phyloP scores from a whole-genome alignment of 2,113 vertebrate genomes.

The Hippopotamus amphibius region DNA sequence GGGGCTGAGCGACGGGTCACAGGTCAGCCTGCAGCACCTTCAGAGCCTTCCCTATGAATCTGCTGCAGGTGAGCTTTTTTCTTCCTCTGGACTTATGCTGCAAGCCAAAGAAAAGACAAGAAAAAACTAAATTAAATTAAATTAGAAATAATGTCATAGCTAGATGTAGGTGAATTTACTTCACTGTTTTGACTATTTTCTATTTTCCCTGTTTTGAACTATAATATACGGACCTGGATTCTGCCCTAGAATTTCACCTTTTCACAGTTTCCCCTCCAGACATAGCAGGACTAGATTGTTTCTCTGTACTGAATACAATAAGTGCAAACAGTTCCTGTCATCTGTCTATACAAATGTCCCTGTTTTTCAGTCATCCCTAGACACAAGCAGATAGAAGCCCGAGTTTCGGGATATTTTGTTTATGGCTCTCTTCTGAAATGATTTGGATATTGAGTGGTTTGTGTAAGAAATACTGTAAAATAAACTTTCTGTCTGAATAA shows the following conservation, averaged over 20 bases:
- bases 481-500: neutral
- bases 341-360: neutral
- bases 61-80: neutral
- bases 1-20: neutral
- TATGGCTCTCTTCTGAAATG: neutral
- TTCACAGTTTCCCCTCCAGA: neutral
- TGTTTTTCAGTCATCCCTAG: neutral
- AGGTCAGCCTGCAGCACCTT: neutral
- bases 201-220: neutral
- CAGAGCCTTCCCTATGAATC: neutral
- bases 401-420: neutral
- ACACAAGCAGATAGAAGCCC: neutral
- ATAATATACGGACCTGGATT: neutral
- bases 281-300: neutral
- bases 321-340: neutral
- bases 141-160: neutral
- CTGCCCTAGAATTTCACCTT: neutral
- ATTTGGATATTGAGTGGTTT: neutral
- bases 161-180: neutral
- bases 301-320: neutral
- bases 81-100: neutral
- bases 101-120: neutral
- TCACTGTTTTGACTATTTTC: neutral
- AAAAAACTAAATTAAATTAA: neutral
- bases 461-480: neutral